Base-by-base conservation (phyloP, 2,888 invertebrate species). In the Micropterix aruncella region DNA sequence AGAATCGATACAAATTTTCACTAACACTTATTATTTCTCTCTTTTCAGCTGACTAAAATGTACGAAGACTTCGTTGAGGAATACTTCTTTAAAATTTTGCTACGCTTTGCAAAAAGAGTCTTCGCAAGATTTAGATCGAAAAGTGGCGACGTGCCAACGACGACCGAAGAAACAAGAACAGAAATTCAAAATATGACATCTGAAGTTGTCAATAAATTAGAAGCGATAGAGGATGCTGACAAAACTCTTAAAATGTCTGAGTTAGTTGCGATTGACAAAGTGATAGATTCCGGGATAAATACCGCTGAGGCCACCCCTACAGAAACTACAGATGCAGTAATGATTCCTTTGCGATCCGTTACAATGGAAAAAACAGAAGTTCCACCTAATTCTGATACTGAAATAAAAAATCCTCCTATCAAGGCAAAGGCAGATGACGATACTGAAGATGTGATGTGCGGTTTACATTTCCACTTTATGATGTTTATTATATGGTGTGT, bases 61-160 rank as follows among this genome's bases (percentile, higher is more conserved):
- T 84, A 81, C 41, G 83, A 86, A 62, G 82, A 83, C 55, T 81
- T 79, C 55, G 62, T 85, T 41, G 83, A 85, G 60, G 77, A 78
- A 54, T 65, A 76, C 47, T 59, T 75, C 5, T 70, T 75, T 53
- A 67, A 60, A 53, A 52, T 69, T 38, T 59, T 71, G 53, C 63
- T 72, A 1, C 70, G 63, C 57, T 46, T 66, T 15, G 65, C 52
- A 38, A 53, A 12, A 12, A 27, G 27, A 27, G 7, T 27, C 12
- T 27, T 27, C 7, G 12, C 5, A 7, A 27, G 12, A 12, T 27
- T 27, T 12, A 27, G 27, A 27, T 27, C 12, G 7, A 27, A 27
- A 27, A 27, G 12, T 7, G 27, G 7, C 5, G 27, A 27, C 12
- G 27, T 7, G 7, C n/a, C n/a, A n/a, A 27, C 27, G 12, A 27